phyloP scores from a whole-genome alignment of 2,113 vertebrate genomes.

The Excalfactoria chinensis region DNA sequence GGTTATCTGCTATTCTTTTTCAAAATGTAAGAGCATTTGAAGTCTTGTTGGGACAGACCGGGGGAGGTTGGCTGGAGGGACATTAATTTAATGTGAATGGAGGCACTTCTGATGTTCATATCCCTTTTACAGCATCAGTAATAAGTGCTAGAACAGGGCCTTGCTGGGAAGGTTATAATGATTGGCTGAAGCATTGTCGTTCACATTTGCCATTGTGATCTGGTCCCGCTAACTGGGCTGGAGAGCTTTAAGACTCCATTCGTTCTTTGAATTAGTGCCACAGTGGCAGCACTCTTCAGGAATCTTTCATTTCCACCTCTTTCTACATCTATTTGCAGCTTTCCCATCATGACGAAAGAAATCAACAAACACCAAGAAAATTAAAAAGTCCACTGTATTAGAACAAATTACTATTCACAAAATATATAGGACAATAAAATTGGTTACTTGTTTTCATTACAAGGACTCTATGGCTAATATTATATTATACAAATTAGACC shows the following conservation, averaged over 20 bases:
- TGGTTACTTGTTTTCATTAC: neutral
- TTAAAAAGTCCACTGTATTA: neutral
- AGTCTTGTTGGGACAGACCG: neutral
- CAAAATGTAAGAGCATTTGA: neutral
- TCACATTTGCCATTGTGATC: neutral
- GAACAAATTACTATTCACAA: neutral
- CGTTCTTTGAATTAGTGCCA: neutral
- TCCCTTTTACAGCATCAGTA: neutral
- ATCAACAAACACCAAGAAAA: neutral
- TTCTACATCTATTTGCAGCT: neutral
- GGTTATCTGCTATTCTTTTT: neutral
- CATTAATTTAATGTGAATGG: neutral
- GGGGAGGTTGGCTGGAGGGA: neutral
- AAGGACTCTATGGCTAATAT: neutral
- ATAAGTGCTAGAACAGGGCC: neutral
- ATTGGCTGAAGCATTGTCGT: accelerated
- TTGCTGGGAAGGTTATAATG: neutral
- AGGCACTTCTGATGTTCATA: neutral
- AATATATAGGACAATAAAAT: neutral
- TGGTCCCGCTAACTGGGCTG: neutral
- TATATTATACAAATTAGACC: neutral
- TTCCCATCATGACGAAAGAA: neutral
- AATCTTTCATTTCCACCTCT: neutral
- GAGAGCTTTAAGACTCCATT: neutral
- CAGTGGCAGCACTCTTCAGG: neutral